phyloP scores from a whole-genome alignment of 2,888 invertebrate genomes.

The Callimorpha dominula region DNA sequence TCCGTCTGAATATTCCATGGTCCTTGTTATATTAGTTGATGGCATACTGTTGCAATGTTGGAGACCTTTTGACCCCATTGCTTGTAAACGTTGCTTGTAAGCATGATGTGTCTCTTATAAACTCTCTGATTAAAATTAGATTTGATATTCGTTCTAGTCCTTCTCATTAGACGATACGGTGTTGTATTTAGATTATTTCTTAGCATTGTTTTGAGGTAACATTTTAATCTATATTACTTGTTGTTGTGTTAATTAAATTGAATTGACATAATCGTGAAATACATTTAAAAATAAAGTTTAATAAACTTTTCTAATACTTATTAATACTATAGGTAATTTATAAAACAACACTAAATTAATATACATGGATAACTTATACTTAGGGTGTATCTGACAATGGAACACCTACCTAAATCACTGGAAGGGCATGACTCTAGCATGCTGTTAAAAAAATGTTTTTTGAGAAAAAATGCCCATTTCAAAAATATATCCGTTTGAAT shows the following conservation, averaged over 20 bases:
- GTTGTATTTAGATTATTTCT: background rate
- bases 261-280: too few relatives aligned
- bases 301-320: too few relatives aligned
- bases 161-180: background rate
- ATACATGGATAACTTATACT: background rate
- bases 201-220: background rate
- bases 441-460: too few relatives aligned
- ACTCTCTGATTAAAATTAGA: background rate
- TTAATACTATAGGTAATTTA: background rate
- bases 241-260: too few relatives aligned
- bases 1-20: slow-evolving; percentile 60
- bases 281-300: too few relatives aligned
- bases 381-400: too few relatives aligned
- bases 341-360: background rate
- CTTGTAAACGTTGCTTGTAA: slow-evolving; percentile 30
- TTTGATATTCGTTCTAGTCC: background rate
- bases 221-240: too few relatives aligned
- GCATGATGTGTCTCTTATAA: slow-evolving; percentile 13
- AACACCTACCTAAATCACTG: too few relatives aligned
- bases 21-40: slow-evolving; percentile 59
- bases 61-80: slow-evolving; percentile 42
- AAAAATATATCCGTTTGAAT: background rate
- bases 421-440: too few relatives aligned
- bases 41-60: slow-evolving; percentile 46
- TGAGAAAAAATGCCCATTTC: background rate